These are phyloP conservation scores for Anarrhichthys ocellatus DNA, from an alignment of 2,113 vertebrate genomes.

Conservation along the genomic window DNA sequence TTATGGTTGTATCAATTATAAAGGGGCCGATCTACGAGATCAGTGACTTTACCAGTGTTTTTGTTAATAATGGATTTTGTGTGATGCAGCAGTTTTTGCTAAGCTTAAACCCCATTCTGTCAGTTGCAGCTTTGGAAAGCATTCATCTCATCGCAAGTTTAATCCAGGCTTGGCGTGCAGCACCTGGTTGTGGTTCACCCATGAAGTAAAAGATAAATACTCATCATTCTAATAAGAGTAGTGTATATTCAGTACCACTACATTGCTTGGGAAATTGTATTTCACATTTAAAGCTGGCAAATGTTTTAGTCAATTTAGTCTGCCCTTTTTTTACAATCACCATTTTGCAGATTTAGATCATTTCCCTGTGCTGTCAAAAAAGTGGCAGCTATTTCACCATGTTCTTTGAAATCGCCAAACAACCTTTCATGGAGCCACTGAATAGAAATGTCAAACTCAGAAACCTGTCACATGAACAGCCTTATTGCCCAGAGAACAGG, in stretches of 20 bases:
- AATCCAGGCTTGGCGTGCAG: slow-evolving; percentile 67
- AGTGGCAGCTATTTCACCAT: slow-evolving; percentile 36
- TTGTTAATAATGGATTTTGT: slow-evolving; percentile 67
- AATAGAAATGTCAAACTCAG: slow-evolving; percentile 76
- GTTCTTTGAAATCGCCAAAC: slow-evolving; percentile 67
- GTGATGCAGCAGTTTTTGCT: slow-evolving; percentile 70
- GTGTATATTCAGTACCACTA: slow-evolving; percentile 29
- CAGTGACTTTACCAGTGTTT: slow-evolving; percentile 48
- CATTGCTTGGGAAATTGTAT: slow-evolving; percentile 5
- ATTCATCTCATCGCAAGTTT: slow-evolving; percentile 69
- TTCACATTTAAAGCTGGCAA: slow-evolving; percentile 5
- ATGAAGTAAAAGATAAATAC: slow-evolving; percentile 44
- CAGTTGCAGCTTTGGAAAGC: slow-evolving; percentile 63
- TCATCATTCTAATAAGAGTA: slow-evolving; percentile 47
- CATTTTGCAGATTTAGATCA: slow-evolving; percentile 32
- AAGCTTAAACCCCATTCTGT: slow-evolving; percentile 78
- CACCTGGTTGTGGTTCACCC: slow-evolving; percentile 59
- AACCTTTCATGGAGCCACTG: slow-evolving; percentile 66
- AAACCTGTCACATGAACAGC: slow-evolving; percentile 47
- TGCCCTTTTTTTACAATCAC: slow-evolving; percentile 14
- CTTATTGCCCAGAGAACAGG: slow-evolving; percentile 40
- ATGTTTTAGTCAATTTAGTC: slow-evolving; percentile 23
- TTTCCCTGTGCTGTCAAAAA: slow-evolving; percentile 57
- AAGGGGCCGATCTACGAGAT: slow-evolving; percentile 50
- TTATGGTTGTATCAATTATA: slow-evolving; percentile 30